phyloP scores from a whole-genome alignment of 2,888 invertebrate genomes.

The Pachydiplax longipennis region DNA sequence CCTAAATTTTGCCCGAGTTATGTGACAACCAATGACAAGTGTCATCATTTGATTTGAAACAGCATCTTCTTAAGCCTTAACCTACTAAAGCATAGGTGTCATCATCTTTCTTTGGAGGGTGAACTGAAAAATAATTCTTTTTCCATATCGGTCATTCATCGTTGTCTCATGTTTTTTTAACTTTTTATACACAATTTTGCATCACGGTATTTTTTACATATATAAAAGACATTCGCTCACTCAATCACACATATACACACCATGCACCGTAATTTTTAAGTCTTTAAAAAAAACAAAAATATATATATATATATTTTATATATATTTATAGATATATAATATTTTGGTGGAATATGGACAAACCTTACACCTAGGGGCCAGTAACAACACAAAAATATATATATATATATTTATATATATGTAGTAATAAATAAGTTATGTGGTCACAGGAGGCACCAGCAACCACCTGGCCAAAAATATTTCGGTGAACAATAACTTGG shows the following conservation, averaged over 20 bases:
- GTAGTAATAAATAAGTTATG: constrained; percentile 45
- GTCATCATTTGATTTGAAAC: neutral
- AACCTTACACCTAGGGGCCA: constrained; percentile 40
- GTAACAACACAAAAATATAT: constrained; percentile 44
- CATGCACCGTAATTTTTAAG: constrained; percentile 39
- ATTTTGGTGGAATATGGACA: constrained; percentile 40
- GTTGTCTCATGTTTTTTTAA: constrained; percentile 20
- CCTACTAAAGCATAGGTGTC: constrained; percentile 8
- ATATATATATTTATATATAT: constrained; percentile 46
- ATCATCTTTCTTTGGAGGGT: constrained; percentile 28
- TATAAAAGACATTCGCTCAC: constrained; percentile 34
- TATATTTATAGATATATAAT: constrained; percentile 40
- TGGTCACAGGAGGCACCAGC: constrained; percentile 39
- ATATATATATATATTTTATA: constrained; percentile 42
- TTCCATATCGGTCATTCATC: constrained; percentile 25
- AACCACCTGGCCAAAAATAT: constrained; percentile 42
- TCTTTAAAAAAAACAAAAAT: constrained; percentile 40
- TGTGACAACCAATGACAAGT: neutral
- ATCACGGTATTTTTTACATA: constrained; percentile 10
- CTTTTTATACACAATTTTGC: neutral
- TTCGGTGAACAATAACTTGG: constrained; percentile 37
- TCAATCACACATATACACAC: constrained; percentile 9
- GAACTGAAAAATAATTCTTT: constrained; percentile 35
- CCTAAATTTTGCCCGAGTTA: neutral
- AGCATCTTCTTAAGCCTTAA: constrained; percentile 11